Base-by-base conservation (phyloP, 37 sponge, comb jelly and placozoan species). In the Crambe crambe region DNA sequence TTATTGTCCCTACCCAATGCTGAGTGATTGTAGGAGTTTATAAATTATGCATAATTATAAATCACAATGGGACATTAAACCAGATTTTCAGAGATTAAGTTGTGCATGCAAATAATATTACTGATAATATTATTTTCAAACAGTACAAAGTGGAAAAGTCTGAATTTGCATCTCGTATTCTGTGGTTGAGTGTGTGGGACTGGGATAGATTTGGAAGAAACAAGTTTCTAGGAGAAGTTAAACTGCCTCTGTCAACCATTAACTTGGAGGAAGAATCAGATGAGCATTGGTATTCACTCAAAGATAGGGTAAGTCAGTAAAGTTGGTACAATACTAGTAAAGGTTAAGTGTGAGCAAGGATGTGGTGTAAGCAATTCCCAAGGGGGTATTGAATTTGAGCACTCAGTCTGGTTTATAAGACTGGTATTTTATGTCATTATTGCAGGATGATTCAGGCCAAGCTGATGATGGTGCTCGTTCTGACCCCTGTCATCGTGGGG, bases 151-250 rank as follows among this genome's bases (percentile, higher is more conserved):
- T 84, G 75, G 6, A 68, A 37, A 22, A 72, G 42, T 65, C 74
- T 17, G 85, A 79, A 36, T 6, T 89, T 41, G 22, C 38, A 18
- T 25, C n/a, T 31, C 69, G 42, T 30, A 88, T 74, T 3, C 73
- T 88, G 10, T 78, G 79, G 79, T n/a, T 88, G 84, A 83, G 84
- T 83, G 80, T 88, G 74, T 88, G 89, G 89, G 80, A 83, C 63
- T 62, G 63, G 63, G 63, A 62, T 27, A 62, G 63, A 18, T 62
- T 62, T 62, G 63, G 63, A 8, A 76, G 69, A 58, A 88, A 88
- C 83, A 68, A 82, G 68, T 88, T 88, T 56, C 79, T 88, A 40
- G 89, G 89, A 66, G 89, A 88, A 47, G 79, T 88, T 12, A 62
- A 79, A n/a, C 61, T 88, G 42, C 74, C 83, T 38, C 79, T 88